These are phyloP conservation scores for Cololabis saira DNA, from an alignment of 2,113 vertebrate genomes.

Conservation along the genomic window DNA sequence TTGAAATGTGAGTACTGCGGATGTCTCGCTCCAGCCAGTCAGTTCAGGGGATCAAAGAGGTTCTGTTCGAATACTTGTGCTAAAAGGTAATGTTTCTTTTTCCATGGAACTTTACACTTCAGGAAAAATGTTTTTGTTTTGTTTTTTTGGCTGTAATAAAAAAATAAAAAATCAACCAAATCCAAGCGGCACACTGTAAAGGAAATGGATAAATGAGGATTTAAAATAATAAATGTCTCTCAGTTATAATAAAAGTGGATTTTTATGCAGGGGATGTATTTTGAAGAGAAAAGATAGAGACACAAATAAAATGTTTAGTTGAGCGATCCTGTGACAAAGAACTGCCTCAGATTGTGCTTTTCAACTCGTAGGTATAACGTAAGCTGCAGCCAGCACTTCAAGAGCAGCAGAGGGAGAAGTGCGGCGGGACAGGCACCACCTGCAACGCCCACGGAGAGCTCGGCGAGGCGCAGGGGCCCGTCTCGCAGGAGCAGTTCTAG, in stretches of 20 bases:
- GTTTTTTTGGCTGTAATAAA: not conserved
- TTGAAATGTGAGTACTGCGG: slow-evolving; percentile 97
- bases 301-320: not conserved
- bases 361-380: slow-evolving; percentile 89
- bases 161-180: not conserved
- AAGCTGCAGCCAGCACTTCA: slow-evolving; percentile 95
- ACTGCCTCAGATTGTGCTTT: slow-evolving; percentile 1
- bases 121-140: not conserved
- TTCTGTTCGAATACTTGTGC: slow-evolving; percentile 98
- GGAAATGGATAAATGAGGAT: not conserved
- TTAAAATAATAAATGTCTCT: not conserved
- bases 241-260: too few relatives aligned
- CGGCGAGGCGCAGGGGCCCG: slow-evolving; percentile 82
- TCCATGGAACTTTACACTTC: not conserved
- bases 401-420: slow-evolving; percentile 88
- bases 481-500: slow-evolving; percentile 89
- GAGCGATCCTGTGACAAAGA: not conserved
- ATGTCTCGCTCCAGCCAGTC: slow-evolving; percentile 90
- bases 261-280: too few relatives aligned
- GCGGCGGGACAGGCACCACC: slow-evolving; percentile 81
- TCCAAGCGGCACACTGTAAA: not conserved
- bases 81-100: slow-evolving; percentile 85
- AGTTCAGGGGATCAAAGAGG: slow-evolving; percentile 95
- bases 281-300: too few relatives aligned
- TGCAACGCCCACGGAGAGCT: slow-evolving; percentile 76